Conservation (phyloP, 2,113 vertebrate genomes). For the Cercopithecus mona region DNA sequence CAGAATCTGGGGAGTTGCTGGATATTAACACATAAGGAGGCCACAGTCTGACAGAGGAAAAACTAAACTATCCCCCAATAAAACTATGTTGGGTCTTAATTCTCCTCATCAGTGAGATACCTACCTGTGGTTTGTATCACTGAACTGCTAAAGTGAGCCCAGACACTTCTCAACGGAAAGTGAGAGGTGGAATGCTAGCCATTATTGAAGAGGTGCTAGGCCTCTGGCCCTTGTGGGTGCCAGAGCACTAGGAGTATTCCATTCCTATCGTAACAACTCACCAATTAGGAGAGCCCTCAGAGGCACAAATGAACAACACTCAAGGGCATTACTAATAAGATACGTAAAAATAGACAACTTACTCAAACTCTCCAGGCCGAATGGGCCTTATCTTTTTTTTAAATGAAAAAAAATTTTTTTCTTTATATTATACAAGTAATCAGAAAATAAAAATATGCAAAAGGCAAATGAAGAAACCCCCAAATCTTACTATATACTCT, state of each 20-base stretch:
- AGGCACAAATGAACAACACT: background rate
- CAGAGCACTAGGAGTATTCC: background rate
- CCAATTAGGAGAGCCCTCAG: background rate
- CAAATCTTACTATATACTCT: background rate
- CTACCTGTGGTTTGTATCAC: background rate
- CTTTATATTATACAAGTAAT: slow-evolving; percentile 35
- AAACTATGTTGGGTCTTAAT: background rate
- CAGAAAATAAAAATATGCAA: background rate
- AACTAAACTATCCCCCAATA: background rate
- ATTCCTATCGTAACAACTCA: background rate
- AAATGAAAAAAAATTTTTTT: background rate
- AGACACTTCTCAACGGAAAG: background rate
- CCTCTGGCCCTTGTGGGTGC: background rate
- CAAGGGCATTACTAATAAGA: background rate
- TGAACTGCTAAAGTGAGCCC: background rate
- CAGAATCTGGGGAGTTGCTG: background rate
- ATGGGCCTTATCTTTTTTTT: background rate
- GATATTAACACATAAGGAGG: background rate
- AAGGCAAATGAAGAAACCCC: background rate
- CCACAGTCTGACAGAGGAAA: background rate
- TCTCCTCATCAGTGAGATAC: background rate
- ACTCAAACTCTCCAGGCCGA: background rate
- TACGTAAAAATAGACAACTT: background rate
- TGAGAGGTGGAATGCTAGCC: background rate
- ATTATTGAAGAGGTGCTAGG: background rate